Evolutionary conservation across 2,113 vertebrate species (phyloP).

Genomic region (Ceyx margarethae): DNA sequence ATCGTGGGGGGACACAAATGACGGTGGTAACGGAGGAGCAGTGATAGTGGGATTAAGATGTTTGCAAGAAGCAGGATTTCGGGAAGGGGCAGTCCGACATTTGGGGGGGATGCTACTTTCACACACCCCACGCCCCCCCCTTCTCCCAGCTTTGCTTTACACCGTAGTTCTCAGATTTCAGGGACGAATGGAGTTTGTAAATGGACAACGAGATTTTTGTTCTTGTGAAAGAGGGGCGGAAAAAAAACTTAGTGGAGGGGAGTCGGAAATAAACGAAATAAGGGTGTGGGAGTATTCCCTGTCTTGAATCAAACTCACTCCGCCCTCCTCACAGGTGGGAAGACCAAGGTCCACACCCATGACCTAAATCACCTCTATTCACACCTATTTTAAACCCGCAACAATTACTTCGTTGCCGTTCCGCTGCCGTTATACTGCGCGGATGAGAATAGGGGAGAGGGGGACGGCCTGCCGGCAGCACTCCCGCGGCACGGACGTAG

Average conservation of each 20-base stretch:
- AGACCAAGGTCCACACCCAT: background rate
- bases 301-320: background rate
- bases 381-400: background rate
- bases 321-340: background rate
- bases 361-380: background rate
- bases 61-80: background rate
- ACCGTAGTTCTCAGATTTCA: background rate
- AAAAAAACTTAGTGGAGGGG: background rate
- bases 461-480: background rate
- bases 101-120: background rate
- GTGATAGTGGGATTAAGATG: background rate
- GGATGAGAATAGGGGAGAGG: background rate
- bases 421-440: background rate
- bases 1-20: background rate
- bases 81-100: background rate
- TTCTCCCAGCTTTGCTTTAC: background rate
- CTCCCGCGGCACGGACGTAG: background rate
- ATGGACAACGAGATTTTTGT: background rate
- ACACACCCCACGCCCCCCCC: background rate
- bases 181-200: background rate
- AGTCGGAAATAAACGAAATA: background rate
- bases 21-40: background rate
- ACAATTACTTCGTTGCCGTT: background rate
- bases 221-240: background rate
- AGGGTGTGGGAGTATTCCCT: background rate